These are phyloP conservation scores for Trichonephila clavata DNA, from an alignment of 1,140 invertebrate species.

Conservation along the genomic window DNA sequence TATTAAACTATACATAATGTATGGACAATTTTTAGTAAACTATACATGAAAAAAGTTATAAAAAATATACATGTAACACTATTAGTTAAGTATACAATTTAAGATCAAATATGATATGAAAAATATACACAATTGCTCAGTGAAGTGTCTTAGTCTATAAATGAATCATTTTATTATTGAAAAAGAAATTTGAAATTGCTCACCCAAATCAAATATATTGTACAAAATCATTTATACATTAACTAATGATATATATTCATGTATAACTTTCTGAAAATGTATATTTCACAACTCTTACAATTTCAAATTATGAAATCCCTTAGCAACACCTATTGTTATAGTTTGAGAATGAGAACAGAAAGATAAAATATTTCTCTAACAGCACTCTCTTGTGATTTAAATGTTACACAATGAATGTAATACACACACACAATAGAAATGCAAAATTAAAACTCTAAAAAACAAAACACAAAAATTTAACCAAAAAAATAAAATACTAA, in stretches of 20 bases:
- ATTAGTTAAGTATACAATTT: not conserved
- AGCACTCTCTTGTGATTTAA: not conserved
- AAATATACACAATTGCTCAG: not conserved
- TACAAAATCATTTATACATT: too few relatives aligned
- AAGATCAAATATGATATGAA: not conserved
- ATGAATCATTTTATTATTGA: too few relatives aligned
- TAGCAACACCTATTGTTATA: too few relatives aligned
- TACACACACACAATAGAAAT: constrained; percentile 4
- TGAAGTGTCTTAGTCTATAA: too few relatives aligned
- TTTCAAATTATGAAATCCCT: too few relatives aligned
- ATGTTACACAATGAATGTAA: not conserved
- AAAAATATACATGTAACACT: not conserved
- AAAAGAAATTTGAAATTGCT: too few relatives aligned
- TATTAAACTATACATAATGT: not conserved
- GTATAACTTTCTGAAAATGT: too few relatives aligned
- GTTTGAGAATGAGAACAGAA: too few relatives aligned
- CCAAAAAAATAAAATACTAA: not conserved
- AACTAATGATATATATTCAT: too few relatives aligned
- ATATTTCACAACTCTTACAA: too few relatives aligned
- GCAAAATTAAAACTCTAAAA: not conserved
- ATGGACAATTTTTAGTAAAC: not conserved
- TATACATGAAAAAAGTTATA: not conserved
- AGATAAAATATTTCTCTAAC: not conserved
- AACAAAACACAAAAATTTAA: not conserved
- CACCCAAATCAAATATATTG: too few relatives aligned